These are phyloP conservation scores for Hyles lineata DNA, from an alignment of 2,888 invertebrate species.

Conservation along the genomic window DNA sequence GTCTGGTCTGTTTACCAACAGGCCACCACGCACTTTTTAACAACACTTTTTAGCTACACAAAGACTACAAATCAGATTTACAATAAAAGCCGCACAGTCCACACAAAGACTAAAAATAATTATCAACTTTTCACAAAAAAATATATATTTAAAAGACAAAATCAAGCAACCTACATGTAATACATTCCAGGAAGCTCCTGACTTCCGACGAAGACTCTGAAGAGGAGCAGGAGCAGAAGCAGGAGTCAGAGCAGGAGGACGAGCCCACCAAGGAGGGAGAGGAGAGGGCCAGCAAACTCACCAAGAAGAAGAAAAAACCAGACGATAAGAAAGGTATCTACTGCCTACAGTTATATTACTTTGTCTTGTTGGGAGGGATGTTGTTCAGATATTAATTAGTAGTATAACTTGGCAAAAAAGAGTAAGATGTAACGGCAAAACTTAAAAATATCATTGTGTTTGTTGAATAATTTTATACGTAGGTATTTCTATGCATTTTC, in stretches of 20 bases:
- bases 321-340: slow-evolving; percentile 85
- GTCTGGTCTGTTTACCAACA: too few species aligned
- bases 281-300: slow-evolving; percentile 85
- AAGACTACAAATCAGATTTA: too few species aligned
- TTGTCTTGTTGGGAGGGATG: background rate
- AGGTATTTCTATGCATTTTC: too few species aligned
- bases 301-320: slow-evolving; percentile 84
- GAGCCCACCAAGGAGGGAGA: slow-evolving; percentile 90
- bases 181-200: slow-evolving; percentile 87
- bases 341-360: background rate
- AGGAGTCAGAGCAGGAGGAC: slow-evolving; percentile 89
- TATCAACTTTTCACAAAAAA: too few species aligned
- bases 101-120: background rate
- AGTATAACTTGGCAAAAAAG: too few species aligned
- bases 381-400: background rate
- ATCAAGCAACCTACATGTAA: background rate
- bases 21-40: too few species aligned
- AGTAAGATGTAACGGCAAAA: too few species aligned
- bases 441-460: too few species aligned
- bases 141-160: too few species aligned
- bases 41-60: too few species aligned
- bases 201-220: slow-evolving; percentile 95
- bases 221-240: slow-evolving; percentile 92
- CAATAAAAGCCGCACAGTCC: too few species aligned
- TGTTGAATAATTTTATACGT: too few species aligned